These are phyloP conservation scores for Cyanistes caeruleus DNA, from an alignment of 2,113 vertebrate genomes.

Conservation along the genomic window DNA sequence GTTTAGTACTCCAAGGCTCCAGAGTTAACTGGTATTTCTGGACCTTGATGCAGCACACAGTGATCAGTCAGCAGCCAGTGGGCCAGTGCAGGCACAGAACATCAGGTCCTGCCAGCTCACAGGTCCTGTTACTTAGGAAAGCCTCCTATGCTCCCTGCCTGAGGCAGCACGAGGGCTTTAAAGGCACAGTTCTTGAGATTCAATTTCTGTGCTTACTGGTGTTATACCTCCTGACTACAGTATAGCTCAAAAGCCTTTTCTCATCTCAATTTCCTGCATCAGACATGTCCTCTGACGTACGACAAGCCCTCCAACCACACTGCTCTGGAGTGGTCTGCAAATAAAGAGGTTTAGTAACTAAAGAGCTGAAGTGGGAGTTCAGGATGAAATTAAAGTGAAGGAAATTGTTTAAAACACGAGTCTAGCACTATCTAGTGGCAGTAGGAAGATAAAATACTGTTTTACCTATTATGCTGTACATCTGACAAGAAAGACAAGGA, in stretches of 20 bases:
- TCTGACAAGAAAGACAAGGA: not conserved
- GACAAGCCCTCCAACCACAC: constrained; percentile 18
- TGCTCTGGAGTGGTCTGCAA: constrained; percentile 32
- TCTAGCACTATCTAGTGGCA: constrained; percentile 56
- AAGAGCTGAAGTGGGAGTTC: not conserved
- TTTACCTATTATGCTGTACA: not conserved
- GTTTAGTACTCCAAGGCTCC: not conserved
- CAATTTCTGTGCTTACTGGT: not conserved
- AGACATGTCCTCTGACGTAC: not conserved
- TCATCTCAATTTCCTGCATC: constrained; percentile 14
- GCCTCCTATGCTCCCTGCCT: not conserved
- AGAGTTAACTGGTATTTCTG: not conserved
- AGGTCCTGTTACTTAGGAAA: not conserved
- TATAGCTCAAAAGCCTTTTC: not conserved
- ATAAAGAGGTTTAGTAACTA: constrained; percentile 14
- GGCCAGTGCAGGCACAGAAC: not conserved
- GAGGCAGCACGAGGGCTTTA: not conserved
- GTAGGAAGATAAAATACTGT: not conserved
- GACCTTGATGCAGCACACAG: not conserved
- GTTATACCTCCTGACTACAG: constrained; percentile 16
- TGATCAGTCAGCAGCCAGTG: not conserved
- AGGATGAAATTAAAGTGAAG: not conserved
- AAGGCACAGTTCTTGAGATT: not conserved
- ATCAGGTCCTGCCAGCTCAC: not conserved
- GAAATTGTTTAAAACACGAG: not conserved